Base-by-base conservation (phyloP, 2,113 vertebrate genomes). In the Grus americana region DNA sequence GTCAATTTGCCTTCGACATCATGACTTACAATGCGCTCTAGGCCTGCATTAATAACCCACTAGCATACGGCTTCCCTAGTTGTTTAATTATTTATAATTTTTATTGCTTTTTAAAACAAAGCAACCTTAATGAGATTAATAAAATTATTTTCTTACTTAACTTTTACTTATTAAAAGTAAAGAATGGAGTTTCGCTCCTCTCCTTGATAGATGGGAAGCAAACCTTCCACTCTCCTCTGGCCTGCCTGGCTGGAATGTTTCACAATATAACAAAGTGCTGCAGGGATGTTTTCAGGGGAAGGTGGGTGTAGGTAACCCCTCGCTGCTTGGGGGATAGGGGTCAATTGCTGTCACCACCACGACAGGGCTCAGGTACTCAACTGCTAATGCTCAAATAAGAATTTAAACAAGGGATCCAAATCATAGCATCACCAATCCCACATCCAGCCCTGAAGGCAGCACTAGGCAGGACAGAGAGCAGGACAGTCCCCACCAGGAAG, bases 41-140 rank as follows among this genome's bases (percentile, higher is more conserved):
- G 96, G 97, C 93, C 93, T 86, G 88, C 79, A 95, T 96, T 96
- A 97, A 96, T 96, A 91, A 97, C 81, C 74, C 80, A 85, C 87
- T 66, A 85, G 93, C 92, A 97, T 63, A 88, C 58, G 87, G 91
- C n/a, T 97, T 95, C 42, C 46, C 90, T 95, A 65, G 86, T 88
- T 96, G 79, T 92, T 97, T 83, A 96, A 96, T 97, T 97, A 97
- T 97, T 97, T 97, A 95, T 88, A 91, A 73, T 76, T 95, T 92
- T 91, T 96, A 95, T 91, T 96, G 42, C 88, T 94, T 96, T n/a
- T 94, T 96, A 63, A 86, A 96, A 95, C 47, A 95, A 96, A 97
- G 44, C n/a, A 82, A 87, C 89, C 54, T 63, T 93, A 95, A 97
- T 90, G 92, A 97, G 92, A 93, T 94, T 94, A 95, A 80, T 76